Conservation (phyloP, 2,113 vertebrate genomes). For the Aptenodytes forsteri region DNA sequence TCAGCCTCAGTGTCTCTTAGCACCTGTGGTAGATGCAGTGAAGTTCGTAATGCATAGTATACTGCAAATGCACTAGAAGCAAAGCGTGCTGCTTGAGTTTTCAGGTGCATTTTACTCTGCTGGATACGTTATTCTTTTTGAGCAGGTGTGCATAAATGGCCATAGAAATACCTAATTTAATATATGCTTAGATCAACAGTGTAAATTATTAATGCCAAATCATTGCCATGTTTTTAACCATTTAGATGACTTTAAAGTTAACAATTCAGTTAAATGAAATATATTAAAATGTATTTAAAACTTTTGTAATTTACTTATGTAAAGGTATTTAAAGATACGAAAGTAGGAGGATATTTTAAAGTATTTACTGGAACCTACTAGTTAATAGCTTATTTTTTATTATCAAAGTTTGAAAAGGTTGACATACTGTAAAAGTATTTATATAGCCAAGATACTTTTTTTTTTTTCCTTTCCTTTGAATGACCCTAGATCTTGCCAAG, state of each 20-base stretch:
- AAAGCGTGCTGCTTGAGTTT: not conserved
- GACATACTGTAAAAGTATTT: not conserved
- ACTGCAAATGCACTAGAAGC: not conserved
- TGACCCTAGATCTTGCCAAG: slow-evolving; percentile 30
- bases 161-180: not conserved
- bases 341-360: not conserved
- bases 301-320: not conserved
- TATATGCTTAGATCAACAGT: not conserved
- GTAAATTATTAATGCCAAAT: not conserved
- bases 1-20: not conserved
- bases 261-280: not conserved
- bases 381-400: not conserved
- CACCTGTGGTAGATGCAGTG: not conserved
- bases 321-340: not conserved
- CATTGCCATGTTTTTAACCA: not conserved
- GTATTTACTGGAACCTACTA: not conserved
- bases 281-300: not conserved
- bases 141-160: not conserved
- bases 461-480: not conserved
- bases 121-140: not conserved
- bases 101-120: not conserved
- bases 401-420: not conserved
- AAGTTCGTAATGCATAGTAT: not conserved
- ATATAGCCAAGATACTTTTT: not conserved
- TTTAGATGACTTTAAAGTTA: not conserved